These are phyloP conservation scores for Liopterus haemorrhoidalis DNA, from an alignment of 2,888 invertebrate species.

Conservation along the genomic window DNA sequence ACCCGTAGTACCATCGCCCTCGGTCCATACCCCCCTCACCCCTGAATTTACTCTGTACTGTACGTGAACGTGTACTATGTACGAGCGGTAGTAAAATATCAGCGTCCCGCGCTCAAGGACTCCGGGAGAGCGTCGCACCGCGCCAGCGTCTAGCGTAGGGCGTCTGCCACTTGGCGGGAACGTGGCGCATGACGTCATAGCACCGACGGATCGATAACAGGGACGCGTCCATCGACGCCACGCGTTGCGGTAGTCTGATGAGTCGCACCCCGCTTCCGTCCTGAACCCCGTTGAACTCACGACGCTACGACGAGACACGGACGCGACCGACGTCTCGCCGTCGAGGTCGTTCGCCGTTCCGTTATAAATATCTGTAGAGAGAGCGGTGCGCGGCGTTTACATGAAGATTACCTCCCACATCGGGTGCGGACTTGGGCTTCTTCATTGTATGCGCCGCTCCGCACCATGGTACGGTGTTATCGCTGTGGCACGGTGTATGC, in stretches of 20 bases:
- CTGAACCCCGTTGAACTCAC: slow-evolving; percentile 14
- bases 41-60: too few relatives aligned
- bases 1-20: too few relatives aligned
- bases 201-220: slow-evolving; percentile 2
- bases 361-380: slow-evolving; percentile 29
- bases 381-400: slow-evolving; percentile 4
- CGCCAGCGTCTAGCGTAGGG: not conserved
- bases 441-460: not conserved
- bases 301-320: slow-evolving; percentile 15
- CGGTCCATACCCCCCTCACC: too few relatives aligned
- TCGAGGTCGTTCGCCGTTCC: slow-evolving; percentile 35
- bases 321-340: slow-evolving; percentile 24
- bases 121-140: not conserved
- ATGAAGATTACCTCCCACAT: not conserved
- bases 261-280: slow-evolving; percentile 12
- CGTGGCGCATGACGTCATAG: not conserved
- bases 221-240: slow-evolving; percentile 9
- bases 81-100: too few relatives aligned
- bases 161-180: slow-evolving; percentile 11
- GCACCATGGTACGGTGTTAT: not conserved
- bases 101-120: too few relatives aligned
- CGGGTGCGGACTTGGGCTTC: not conserved
- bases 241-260: slow-evolving; percentile 11
- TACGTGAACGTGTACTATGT: too few relatives aligned
- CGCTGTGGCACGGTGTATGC: not conserved